These are phyloP conservation scores for Syrrhaptes paradoxus DNA, from an alignment of 2,113 vertebrate species.

Conservation along the genomic window DNA sequence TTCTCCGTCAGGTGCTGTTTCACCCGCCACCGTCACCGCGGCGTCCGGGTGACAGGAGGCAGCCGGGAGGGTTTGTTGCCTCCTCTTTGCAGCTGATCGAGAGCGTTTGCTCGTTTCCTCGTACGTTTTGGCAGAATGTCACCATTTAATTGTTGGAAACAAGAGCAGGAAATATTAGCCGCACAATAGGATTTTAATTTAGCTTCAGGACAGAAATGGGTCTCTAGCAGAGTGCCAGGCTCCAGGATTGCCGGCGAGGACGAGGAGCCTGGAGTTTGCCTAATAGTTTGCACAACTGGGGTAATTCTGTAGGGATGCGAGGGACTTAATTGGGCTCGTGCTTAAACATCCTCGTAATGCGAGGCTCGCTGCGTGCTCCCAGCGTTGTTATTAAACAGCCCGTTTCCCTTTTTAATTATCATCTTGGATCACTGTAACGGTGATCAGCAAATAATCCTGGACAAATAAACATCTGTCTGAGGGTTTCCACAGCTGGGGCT, in stretches of 20 bases:
- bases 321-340: constrained; percentile 63
- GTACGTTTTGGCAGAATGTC: constrained; percentile 28
- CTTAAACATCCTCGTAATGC: constrained; percentile 48
- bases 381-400: constrained; percentile 63
- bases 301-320: constrained; percentile 31
- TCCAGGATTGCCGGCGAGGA: constrained; percentile 3
- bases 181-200: constrained; percentile 69
- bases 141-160: constrained; percentile 56
- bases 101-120: neutral
- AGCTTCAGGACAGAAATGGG: constrained; percentile 54
- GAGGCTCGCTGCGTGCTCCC: constrained; percentile 21
- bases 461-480: constrained; percentile 40
- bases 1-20: neutral
- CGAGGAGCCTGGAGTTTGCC: constrained; percentile 46
- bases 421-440: constrained; percentile 2
- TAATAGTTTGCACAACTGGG: constrained; percentile 56
- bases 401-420: constrained; percentile 70
- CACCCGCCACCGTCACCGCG: fast-evolving
- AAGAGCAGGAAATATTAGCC: constrained; percentile 59
- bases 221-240: constrained; percentile 45
- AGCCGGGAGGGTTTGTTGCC: neutral
- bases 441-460: constrained; percentile 25
- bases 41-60: neutral
- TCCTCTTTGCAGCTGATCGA: neutral
- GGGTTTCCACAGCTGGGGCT: neutral